Base-by-base conservation (phyloP, 1,140 invertebrate genomes). In the Drosophila chauvacae region DNA sequence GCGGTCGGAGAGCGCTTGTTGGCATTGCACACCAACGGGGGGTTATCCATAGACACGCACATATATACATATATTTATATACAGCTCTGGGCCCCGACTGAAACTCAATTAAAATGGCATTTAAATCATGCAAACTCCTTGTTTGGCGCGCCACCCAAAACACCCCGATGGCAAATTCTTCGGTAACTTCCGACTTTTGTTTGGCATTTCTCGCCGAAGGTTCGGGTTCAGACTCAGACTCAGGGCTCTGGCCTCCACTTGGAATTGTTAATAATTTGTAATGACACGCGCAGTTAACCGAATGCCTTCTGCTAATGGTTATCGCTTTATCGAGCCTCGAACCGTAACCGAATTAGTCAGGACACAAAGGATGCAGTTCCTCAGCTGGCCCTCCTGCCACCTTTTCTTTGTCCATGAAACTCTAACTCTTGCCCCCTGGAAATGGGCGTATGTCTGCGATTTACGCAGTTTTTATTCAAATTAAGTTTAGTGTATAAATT, bases 61-160 rank as follows among this genome's bases (percentile, higher is more conserved):
- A 41, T n/a, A 4, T 45, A 37, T 23, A 33, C 7, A 30, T 35
- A 30, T 33, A 39, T 60, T 20, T 60, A 10, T 57, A 6, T 44
- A 56, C 9, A 39, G 20, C 74, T 50, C 14, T 23, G 53, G 33
- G 7, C 51, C 59, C 42, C 13, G 37, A 35, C 50, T 66, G 42
- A 80, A 88, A 88, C 84, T 88, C 84, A 88, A 88, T 88, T 88
- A 88, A 88, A 90, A 88, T 76, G 85, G 85, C 77, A 84, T 90
- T 90, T 90, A 88, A 90, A 90, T 90, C 80, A 88, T 88, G 84
- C 81, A 72, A 84, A 81, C 79, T 88, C 71, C 83, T 61, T 68
- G 77, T 74, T 77, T 66, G 68, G 26, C 59, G 35, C 72, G n/a
- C n/a, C 66, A 26, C 44, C 57, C 66, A 75, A 55, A 55, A 76